Conservation (phyloP, 2,113 vertebrate species). For the Capricornis sumatraensis region DNA sequence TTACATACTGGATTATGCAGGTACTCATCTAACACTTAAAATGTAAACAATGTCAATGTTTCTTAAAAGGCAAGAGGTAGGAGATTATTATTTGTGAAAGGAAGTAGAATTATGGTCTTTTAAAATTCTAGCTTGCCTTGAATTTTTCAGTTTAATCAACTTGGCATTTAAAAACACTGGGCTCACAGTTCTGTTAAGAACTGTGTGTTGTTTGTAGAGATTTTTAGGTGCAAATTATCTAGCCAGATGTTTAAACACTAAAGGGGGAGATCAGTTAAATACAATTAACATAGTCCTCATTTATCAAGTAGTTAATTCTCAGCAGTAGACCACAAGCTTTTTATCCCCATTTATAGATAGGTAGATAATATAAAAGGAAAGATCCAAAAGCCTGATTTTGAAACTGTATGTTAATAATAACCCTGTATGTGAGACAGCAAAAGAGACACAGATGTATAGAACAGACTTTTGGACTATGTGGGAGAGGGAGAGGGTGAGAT, state of each 20-base stretch:
- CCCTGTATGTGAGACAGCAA: too few species aligned
- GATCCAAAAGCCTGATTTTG: background rate
- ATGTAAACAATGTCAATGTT: slow-evolving; percentile 57
- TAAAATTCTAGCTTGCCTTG: slow-evolving; percentile 8
- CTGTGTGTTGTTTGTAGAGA: slow-evolving; percentile 67
- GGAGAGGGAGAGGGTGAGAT: too few species aligned
- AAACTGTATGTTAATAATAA: background rate
- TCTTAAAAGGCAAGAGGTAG: slow-evolving; percentile 50
- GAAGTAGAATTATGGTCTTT: slow-evolving; percentile 50
- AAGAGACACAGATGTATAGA: too few species aligned
- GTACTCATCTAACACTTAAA: slow-evolving; percentile 60
- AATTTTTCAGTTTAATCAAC: slow-evolving; percentile 53
- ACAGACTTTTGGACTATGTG: too few species aligned
- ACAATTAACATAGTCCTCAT: slow-evolving; percentile 69
- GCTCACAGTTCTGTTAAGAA: slow-evolving; percentile 58
- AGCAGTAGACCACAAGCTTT: slow-evolving; percentile 51
- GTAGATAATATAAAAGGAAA: slow-evolving; percentile 36
- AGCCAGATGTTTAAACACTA: slow-evolving; percentile 77
- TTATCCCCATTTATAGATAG: background rate
- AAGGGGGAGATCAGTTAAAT: slow-evolving; percentile 71
- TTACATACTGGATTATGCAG: slow-evolving; percentile 53
- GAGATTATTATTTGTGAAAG: slow-evolving; percentile 52
- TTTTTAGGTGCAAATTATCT: slow-evolving; percentile 77
- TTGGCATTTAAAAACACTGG: slow-evolving; percentile 43
- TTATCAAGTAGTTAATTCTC: slow-evolving; percentile 80